Evolutionary conservation across 2,888 invertebrate species (phyloP).

Genomic region (Drosophila emarginata): DNA sequence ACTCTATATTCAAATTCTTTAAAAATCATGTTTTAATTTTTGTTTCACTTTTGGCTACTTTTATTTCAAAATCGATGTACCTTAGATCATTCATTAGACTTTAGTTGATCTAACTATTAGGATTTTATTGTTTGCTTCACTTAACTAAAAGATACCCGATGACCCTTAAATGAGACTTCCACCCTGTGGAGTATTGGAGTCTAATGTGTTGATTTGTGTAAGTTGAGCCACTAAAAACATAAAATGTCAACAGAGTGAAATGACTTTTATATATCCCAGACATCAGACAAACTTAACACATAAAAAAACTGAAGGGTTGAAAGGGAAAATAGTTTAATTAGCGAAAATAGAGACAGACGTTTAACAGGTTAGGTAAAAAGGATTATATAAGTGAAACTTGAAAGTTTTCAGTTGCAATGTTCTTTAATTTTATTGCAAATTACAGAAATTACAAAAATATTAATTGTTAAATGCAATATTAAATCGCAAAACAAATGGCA

Average conservation of each 20-base stretch:
- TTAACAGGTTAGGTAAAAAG: background rate
- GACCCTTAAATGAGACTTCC: background rate
- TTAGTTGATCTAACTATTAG: conserved; percentile 38
- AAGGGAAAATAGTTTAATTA: conserved; percentile 55
- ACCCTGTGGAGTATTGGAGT: conserved; percentile 28
- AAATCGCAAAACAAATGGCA: conserved; percentile 39
- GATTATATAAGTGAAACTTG: conserved; percentile 12
- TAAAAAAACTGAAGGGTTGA: background rate
- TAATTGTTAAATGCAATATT: background rate
- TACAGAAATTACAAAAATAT: conserved; percentile 24
- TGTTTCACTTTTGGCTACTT: too few species aligned
- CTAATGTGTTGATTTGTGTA: conserved; percentile 65
- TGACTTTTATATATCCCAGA: conserved; percentile 50
- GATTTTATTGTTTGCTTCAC: conserved; percentile 32
- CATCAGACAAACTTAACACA: conserved; percentile 8
- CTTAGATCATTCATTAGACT: conserved; percentile 16
- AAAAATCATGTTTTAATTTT: too few species aligned
- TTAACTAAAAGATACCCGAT: background rate
- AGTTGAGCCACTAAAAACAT: conserved; percentile 51
- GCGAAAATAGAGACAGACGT: conserved; percentile 23
- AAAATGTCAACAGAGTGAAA: conserved; percentile 36
- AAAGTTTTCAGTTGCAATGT: background rate
- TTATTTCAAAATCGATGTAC: conserved; percentile 24
- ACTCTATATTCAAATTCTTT: too few species aligned
- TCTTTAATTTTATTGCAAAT: conserved; percentile 1